These are phyloP conservation scores for Limanda limanda DNA, from an alignment of 2,113 vertebrate genomes.

Conservation along the genomic window DNA sequence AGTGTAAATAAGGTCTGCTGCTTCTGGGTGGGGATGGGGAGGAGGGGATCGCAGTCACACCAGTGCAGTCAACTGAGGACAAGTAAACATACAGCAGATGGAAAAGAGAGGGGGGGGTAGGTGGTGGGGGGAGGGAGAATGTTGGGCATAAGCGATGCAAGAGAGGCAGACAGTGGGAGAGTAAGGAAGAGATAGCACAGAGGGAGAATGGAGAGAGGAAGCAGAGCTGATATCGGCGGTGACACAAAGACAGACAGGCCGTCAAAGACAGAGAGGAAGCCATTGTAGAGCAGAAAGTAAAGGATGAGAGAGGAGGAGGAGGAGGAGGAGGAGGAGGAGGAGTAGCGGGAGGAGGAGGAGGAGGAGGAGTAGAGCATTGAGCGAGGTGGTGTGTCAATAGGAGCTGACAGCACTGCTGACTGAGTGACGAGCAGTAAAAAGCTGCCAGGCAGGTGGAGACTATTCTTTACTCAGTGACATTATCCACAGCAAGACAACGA, in stretches of 20 bases:
- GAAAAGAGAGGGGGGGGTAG: slow-evolving; percentile 24
- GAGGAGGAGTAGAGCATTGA: neutral
- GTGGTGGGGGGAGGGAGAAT: slow-evolving; percentile 23
- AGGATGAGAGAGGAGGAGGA: slow-evolving; percentile 37
- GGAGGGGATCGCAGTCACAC: slow-evolving; percentile 48
- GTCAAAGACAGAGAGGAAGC: slow-evolving; percentile 51
- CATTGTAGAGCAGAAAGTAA: slow-evolving; percentile 49
- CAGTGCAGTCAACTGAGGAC: slow-evolving; percentile 67
- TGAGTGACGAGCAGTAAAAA: slow-evolving; percentile 54
- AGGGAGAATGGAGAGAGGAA: slow-evolving; percentile 40
- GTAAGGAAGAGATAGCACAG: slow-evolving; percentile 24
- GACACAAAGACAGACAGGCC: slow-evolving; percentile 57
- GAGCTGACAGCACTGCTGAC: slow-evolving; percentile 59
- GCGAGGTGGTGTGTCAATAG: slow-evolving; percentile 38
- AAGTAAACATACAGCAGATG: slow-evolving; percentile 65
- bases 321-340: neutral
- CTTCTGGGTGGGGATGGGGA: slow-evolving; percentile 16
- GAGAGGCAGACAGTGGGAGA: slow-evolving; percentile 29
- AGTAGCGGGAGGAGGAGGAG: slow-evolving; percentile 6
- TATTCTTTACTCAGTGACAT: slow-evolving; percentile 61
- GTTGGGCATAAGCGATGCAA: slow-evolving; percentile 29
- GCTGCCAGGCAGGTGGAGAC: slow-evolving; percentile 67
- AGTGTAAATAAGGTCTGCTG: slow-evolving; percentile 78
- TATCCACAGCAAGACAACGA: slow-evolving; percentile 44
- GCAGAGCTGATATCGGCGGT: slow-evolving; percentile 32